Conservation (phyloP, 2,113 vertebrate species). For the Sorex fumeus region DNA sequence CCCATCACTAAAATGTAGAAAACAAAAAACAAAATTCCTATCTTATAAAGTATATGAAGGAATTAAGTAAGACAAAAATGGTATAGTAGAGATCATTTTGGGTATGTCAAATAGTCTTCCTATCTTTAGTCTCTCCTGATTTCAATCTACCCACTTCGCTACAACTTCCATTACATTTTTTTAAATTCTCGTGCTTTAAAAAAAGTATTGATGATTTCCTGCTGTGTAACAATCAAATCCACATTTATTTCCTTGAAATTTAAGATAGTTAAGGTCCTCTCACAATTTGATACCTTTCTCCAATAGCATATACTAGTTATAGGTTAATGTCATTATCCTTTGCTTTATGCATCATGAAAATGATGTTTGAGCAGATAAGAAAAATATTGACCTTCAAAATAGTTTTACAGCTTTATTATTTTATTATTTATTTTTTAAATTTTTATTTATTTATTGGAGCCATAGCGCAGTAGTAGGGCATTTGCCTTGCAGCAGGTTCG, state of each 20-base stretch:
- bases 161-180: not conserved
- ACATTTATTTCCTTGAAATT: constrained; percentile 36
- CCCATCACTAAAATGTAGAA: constrained; percentile 12
- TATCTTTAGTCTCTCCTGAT: not conserved
- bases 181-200: not conserved
- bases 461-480: too few relatives aligned
- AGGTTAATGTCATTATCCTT: not conserved
- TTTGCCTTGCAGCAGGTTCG: too few relatives aligned
- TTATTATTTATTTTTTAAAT: too few relatives aligned
- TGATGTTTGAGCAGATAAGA: not conserved
- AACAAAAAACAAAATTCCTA: not conserved
- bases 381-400: constrained; percentile 25
- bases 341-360: constrained; percentile 53
- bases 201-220: not conserved
- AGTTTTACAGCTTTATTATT: constrained; percentile 38
- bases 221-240: not conserved
- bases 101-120: not conserved
- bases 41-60: not conserved
- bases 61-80: constrained; percentile 22
- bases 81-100: constrained; percentile 9
- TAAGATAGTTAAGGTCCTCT: not conserved
- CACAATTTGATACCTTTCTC: not conserved
- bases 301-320: constrained; percentile 27
- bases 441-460: too few relatives aligned
- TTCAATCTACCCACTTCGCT: not conserved